Evolutionary conservation across 2,797 vertebrate species (phyloP).

Genomic region (Astyanax mexicanus): DNA sequence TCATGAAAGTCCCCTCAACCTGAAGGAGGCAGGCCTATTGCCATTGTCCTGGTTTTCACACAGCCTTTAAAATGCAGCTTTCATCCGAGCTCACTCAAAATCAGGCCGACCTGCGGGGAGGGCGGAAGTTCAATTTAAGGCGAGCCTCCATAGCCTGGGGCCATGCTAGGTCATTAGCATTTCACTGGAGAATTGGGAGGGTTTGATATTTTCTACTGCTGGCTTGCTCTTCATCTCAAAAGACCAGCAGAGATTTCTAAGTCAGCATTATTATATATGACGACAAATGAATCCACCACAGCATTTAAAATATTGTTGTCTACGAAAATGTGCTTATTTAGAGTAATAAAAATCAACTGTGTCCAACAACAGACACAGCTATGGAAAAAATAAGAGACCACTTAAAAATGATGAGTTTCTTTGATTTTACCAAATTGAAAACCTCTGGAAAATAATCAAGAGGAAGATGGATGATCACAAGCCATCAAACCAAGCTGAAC

Average conservation of each 20-base stretch:
- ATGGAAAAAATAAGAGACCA: no score
- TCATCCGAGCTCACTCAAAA: constrained; percentile 53
- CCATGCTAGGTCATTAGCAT: constrained; percentile 23
- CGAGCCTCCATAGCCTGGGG: background rate
- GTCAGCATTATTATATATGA: background rate
- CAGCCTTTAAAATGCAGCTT: constrained; percentile 38
- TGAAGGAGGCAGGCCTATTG: background rate
- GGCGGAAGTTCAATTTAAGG: constrained; percentile 28
- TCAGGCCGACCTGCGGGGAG: constrained; percentile 49
- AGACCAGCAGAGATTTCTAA: background rate
- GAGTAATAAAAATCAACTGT: background rate
- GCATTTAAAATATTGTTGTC: background rate
- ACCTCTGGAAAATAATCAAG: no score
- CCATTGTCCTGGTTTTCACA: background rate
- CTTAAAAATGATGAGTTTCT: no score
- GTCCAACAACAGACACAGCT: background rate
- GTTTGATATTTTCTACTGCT: constrained; percentile 11
- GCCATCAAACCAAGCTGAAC: no score
- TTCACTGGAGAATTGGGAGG: background rate
- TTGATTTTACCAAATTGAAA: no score
- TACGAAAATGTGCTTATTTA: background rate
- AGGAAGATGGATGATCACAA: no score
- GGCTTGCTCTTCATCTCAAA: background rate
- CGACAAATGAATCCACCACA: background rate
- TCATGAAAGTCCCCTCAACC: background rate